Conservation (phyloP, 92 coral and sea anemone genomes). For the Zoanthus sociatus region DNA sequence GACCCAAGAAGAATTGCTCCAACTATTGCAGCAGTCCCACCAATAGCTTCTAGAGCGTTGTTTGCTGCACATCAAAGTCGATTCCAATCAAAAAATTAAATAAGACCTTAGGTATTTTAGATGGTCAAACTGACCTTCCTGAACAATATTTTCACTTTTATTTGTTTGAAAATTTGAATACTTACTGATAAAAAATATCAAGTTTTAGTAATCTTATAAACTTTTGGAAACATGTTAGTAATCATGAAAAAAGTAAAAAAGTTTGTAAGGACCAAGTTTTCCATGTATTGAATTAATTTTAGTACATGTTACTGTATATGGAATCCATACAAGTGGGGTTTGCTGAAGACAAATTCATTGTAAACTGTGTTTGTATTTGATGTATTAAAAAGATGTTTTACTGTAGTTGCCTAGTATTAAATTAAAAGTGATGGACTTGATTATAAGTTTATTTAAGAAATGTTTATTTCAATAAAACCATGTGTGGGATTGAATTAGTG, state of each 20-base stretch:
- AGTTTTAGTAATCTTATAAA: neutral
- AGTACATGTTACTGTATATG: no score
- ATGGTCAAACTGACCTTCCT: no score
- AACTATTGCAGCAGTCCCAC: conserved; percentile 54
- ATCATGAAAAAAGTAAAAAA: neutral
- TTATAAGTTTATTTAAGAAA: no score
- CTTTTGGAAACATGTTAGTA: neutral
- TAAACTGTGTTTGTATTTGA: no score
- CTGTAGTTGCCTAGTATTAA: no score
- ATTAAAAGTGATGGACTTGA: no score
- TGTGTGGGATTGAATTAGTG: no score
- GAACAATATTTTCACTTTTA: no score
- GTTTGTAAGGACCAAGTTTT: neutral
- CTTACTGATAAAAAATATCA: neutral
- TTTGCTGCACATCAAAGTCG: conserved; percentile 51
- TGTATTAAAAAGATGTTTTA: no score
- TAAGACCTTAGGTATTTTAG: neutral
- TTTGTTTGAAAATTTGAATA: no score
- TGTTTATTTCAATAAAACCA: no score
- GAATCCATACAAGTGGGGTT: neutral
- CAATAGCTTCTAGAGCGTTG: conserved; percentile 47
- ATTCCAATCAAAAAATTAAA: neutral
- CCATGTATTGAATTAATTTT: neutral
- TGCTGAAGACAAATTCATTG: no score
- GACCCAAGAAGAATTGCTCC: conserved; percentile 35